Conservation (phyloP, 2,113 vertebrate genomes). For the Centropus unirufus region DNA sequence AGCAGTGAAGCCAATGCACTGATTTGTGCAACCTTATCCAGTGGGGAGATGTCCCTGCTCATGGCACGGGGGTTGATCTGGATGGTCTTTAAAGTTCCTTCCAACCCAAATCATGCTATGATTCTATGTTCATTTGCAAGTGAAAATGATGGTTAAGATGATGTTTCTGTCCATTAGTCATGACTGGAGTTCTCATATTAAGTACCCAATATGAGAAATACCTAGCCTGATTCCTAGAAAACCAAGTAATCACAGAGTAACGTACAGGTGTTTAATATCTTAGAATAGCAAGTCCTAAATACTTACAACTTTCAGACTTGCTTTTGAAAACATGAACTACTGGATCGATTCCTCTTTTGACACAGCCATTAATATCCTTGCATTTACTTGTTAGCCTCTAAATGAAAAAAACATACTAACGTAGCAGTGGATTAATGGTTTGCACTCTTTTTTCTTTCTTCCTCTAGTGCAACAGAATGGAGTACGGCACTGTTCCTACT, state of each 20-base stretch:
- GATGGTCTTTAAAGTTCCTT: too few species aligned
- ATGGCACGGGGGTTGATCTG: too few species aligned
- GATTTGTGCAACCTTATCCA: too few species aligned
- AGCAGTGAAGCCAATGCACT: not conserved
- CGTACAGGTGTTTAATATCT: not conserved
- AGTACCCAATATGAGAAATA: not conserved
- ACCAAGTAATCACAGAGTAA: not conserved
- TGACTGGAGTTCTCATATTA: not conserved
- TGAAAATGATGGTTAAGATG: not conserved
- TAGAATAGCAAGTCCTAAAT: not conserved
- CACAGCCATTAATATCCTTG: not conserved
- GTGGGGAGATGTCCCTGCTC: too few species aligned
- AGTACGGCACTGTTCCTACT: slow-evolving; percentile 88
- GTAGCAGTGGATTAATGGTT: not conserved
- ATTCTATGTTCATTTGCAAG: not conserved
- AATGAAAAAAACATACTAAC: not conserved
- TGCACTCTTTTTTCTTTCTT: not conserved
- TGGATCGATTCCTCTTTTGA: not conserved
- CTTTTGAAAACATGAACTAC: not conserved
- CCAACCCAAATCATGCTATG: too few species aligned
- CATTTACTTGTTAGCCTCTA: not conserved
- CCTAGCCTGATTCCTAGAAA: not conserved
- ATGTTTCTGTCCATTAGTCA: not conserved
- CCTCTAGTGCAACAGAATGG: slow-evolving; percentile 89
- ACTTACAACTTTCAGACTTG: not conserved